Evolutionary conservation across 2,888 invertebrate genomes (phyloP).

Genomic region (Uloborus plumipes): DNA sequence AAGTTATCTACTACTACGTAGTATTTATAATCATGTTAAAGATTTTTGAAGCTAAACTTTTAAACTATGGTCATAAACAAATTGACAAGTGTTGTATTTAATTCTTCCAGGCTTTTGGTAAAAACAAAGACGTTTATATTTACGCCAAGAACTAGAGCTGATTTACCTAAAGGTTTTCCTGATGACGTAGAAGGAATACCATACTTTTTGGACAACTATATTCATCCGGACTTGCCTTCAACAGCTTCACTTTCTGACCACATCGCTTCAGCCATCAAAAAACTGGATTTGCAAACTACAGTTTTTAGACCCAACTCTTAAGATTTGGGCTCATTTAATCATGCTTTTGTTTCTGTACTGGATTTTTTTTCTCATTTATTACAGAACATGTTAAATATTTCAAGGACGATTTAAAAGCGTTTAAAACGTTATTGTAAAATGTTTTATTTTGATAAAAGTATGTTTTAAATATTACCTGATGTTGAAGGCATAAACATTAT

Average conservation of each 20-base stretch:
- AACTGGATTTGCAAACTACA: conserved; percentile 29
- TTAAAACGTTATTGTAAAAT: too few relatives aligned
- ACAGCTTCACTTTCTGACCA: conserved; percentile 78
- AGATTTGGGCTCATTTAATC: background rate
- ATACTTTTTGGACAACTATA: conserved; percentile 86
- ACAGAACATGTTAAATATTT: too few relatives aligned
- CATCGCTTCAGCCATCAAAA: conserved; percentile 77
- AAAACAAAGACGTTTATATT: conserved; percentile 83
- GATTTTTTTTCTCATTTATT: too few relatives aligned
- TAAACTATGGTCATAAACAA: too few relatives aligned
- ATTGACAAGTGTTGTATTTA: conserved; percentile 5
- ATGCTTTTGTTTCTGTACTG: too few relatives aligned
- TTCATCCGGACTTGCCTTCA: conserved; percentile 79
- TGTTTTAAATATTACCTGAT: too few relatives aligned
- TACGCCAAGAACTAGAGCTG: conserved; percentile 81
- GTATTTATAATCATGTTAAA: too few relatives aligned
- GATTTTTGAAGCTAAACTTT: too few relatives aligned
- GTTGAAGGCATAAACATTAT: too few relatives aligned
- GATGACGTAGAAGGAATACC: conserved; percentile 84
- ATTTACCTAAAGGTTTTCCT: conserved; percentile 88
- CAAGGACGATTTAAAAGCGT: too few relatives aligned
- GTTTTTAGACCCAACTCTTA: background rate
- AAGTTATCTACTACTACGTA: too few relatives aligned
- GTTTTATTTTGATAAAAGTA: too few relatives aligned
- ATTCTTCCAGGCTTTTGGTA: conserved; percentile 79